Evolutionary conservation across 2,888 invertebrate species (phyloP).

Genomic region (Drosophila trichaetosa): DNA sequence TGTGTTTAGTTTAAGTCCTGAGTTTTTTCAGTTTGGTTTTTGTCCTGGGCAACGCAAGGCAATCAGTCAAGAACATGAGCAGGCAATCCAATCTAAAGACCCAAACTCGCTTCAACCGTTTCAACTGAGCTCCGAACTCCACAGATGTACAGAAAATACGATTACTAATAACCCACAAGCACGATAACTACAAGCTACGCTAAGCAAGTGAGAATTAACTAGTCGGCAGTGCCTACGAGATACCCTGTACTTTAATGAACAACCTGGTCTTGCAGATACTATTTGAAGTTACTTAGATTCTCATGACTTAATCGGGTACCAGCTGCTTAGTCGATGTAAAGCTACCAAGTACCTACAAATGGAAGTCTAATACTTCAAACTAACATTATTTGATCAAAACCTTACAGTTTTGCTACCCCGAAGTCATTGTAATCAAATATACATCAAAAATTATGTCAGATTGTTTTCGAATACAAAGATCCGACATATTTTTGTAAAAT

Average conservation of each 20-base stretch:
- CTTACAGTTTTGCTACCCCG: not conserved
- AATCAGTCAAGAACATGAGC: slow-evolving; percentile 71
- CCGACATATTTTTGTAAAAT: not conserved
- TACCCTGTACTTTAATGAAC: not conserved
- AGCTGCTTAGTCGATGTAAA: not conserved
- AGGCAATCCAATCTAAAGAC: slow-evolving; percentile 36
- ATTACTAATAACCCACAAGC: slow-evolving; percentile 45
- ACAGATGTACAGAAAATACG: slow-evolving; percentile 25
- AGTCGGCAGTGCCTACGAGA: not conserved
- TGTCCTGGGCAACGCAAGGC: slow-evolving; percentile 66
- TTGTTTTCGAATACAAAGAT: not conserved
- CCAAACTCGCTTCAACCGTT: slow-evolving; percentile 3
- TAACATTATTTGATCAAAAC: not conserved
- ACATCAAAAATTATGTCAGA: no score
- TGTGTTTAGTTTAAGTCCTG: slow-evolving; percentile 57
- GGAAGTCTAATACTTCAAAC: not conserved
- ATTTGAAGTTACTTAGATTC: not conserved
- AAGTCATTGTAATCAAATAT: no score
- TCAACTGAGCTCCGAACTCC: slow-evolving; percentile 18
- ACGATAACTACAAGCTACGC: slow-evolving; percentile 22
- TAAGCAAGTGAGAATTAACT: not conserved
- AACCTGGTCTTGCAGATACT: not conserved
- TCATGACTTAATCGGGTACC: no score
- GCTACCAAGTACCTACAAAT: not conserved
- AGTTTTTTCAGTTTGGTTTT: slow-evolving; percentile 19